A percentile compares a stretch with the other conserved stretches of the same genome.
Evolutionary conservation across 2,888 invertebrate species (phyloP).

Genomic region (Eilema sororculum): DNA sequence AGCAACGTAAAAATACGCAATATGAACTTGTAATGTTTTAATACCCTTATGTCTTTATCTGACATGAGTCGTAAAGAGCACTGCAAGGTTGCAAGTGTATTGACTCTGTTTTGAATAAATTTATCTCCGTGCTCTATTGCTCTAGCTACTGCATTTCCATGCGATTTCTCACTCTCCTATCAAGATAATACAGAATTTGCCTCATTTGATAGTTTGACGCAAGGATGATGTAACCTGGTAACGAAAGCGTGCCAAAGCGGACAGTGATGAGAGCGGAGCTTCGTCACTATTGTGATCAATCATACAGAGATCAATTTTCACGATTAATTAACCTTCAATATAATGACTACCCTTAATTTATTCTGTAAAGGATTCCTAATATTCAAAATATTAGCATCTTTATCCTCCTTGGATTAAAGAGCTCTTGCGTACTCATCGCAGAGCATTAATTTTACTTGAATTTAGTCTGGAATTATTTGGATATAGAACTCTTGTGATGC

Average conservation of each 20-base stretch:
- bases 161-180: constrained; percentile 57
- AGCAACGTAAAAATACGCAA: constrained; percentile 56
- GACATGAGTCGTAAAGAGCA: constrained; percentile 83
- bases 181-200: constrained; percentile 66
- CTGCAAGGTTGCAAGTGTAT: constrained; percentile 86
- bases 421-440: constrained; percentile 21
- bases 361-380: constrained; percentile 31
- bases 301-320: constrained; percentile 38
- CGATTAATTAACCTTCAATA: constrained; percentile 26
- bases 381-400: constrained; percentile 37
- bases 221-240: constrained; percentile 78
- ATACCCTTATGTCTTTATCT: constrained; percentile 84
- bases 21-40: constrained; percentile 77
- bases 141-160: constrained; percentile 72
- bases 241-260: constrained; percentile 74
- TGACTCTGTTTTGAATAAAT: constrained; percentile 83
- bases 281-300: constrained; percentile 52
- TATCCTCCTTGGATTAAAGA: constrained; percentile 28
- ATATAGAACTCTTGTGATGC: constrained; percentile 18
- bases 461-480: constrained; percentile 30
- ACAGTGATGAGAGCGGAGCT: constrained; percentile 60
- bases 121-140: constrained; percentile 78
- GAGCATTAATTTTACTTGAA: constrained; percentile 29
- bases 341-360: constrained; percentile 25
- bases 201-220: constrained; percentile 75